Base-by-base conservation (phyloP, 2,797 vertebrate species). In the Mus minutoides region DNA sequence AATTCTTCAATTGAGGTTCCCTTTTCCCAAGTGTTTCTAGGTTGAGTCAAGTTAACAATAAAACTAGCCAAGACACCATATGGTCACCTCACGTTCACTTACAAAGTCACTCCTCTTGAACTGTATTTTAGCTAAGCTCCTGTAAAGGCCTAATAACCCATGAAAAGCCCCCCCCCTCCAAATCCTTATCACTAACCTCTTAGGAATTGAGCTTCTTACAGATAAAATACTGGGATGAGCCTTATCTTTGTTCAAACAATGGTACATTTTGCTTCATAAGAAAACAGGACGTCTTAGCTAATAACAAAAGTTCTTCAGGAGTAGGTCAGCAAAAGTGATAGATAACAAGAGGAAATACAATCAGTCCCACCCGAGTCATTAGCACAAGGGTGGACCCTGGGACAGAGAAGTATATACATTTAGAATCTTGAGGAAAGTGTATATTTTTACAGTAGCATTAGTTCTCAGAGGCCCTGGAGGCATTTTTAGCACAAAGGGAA, bases 231-330 rank as follows among this genome's bases (percentile, higher is more conserved):
- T 4, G 2, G 69, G 71, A 84, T 26, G 85, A 90, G 71, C 14
- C 85, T 94, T 79, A 93, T 84, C 52, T 90, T 71, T 37, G 21
- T 73, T 54, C 11, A 89, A 84, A 92, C 17, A 90, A 62, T 4
- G 56, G 49, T 62, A 87, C 8, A 92, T 2, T 37, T 71, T 37
- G 67, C 86, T 85, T 90, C 31, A 54, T 29, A 67, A 90, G 62
- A 64, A 92, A 94, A 89, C 31, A 91, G 13, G 31, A 94, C 43
- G 56, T 71, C 52, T 90, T 94, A 87, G 43, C 12, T 90, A 84
- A 88, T n/a, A 84, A 92, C 0, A 90, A 64, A 94, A 94, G 21
- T 85, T 95, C 82, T 86, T 64, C 13, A 82, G 77, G 58, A 92
- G 19, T 78, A 19, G 3, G 91, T 62, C 24, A 78, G 67, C 56